Base-by-base conservation (phyloP, 1,140 invertebrate species). In the Mercenaria mercenaria region DNA sequence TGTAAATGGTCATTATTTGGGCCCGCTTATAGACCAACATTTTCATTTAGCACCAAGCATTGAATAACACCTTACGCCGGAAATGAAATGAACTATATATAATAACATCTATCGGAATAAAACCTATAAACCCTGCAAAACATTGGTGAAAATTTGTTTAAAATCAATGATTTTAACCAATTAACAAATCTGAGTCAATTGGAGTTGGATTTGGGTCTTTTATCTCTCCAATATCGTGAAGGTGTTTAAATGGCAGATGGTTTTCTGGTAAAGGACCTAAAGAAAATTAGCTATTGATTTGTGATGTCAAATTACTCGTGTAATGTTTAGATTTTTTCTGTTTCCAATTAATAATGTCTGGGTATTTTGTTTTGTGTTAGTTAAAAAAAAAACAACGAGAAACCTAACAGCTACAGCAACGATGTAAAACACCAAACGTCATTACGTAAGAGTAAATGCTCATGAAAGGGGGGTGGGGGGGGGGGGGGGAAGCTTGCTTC, bases 191-290 rank as follows among this genome's bases (percentile, higher is more conserved):
- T 52, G 29, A 79, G 50, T 18, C 72, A 76, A 76, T 76, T 76
- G 37, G 39, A 72, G 72, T 43, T 34, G 50, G 26, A 52, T 34
- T 37, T 34, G 20, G 26, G n/a, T 47, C 32, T 15, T 79, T 76
- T 79, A 32, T 79, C 26, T 56, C 47, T 79, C 37, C 29, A 74
- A n/a, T 56, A 50, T 43, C 32, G 69, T 20, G 20, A 39, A 88
- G 86, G 86, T 88, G 86, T 80, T 76, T 77, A 41, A 47, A 52
- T 23, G 39, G 47, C 86, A 88, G 86, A 88, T 88, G 86, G 86
- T 43, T 13, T 26, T 20, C 39, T 56, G 10, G 43, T 32, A 59
- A 56, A 72, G 15, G 34, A 72, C 34, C 10, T 1, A 26, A 26
- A 26, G 67, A 72, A 72, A 37, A 72, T 72, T 72, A n/a, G 34